Evolutionary conservation across 1,140 invertebrate species (phyloP).

Genomic region (Drosophila murphyi): DNA sequence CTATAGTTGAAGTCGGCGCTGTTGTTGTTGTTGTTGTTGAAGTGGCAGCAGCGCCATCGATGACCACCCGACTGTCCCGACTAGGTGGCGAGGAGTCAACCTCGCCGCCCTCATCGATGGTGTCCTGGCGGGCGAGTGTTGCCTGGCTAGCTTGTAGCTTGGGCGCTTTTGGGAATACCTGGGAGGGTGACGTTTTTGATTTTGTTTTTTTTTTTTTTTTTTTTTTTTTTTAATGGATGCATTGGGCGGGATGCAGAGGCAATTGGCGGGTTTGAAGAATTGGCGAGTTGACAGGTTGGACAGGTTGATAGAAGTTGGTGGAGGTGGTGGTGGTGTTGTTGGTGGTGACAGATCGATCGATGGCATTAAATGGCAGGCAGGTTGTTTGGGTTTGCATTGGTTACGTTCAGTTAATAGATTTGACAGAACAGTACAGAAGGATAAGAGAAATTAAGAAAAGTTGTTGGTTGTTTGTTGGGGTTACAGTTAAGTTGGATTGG

Average conservation of each 20-base stretch:
- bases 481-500: constrained; percentile 18
- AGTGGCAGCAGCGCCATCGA: constrained; percentile 56
- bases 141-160: constrained; percentile 88
- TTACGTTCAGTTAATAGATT: constrained; percentile 14
- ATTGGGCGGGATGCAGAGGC: constrained; percentile 52
- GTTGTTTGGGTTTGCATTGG: constrained; percentile 21
- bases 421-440: constrained; percentile 10
- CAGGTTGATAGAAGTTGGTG: constrained; percentile 14
- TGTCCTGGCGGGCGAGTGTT: constrained; percentile 88
- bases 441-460: constrained; percentile 65
- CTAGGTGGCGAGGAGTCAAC: constrained; percentile 84
- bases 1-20: background rate
- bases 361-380: constrained; percentile 39
- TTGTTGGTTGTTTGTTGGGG: constrained; percentile 22
- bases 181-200: constrained; percentile 55
- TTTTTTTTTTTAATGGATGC: constrained; percentile 52
- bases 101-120: constrained; percentile 92
- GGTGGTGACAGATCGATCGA: constrained; percentile 31
- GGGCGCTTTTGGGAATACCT: constrained; percentile 90
- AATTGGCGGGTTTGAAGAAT: constrained; percentile 23
- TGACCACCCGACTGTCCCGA: constrained; percentile 75
- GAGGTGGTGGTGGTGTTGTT: constrained; percentile 4
- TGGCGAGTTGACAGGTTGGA: constrained; percentile 38
- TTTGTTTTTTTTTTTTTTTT: background rate
- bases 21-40: constrained; percentile 4